Conservation (phyloP, 2,888 invertebrate genomes). For the Pristionchus entomophagus region DNA sequence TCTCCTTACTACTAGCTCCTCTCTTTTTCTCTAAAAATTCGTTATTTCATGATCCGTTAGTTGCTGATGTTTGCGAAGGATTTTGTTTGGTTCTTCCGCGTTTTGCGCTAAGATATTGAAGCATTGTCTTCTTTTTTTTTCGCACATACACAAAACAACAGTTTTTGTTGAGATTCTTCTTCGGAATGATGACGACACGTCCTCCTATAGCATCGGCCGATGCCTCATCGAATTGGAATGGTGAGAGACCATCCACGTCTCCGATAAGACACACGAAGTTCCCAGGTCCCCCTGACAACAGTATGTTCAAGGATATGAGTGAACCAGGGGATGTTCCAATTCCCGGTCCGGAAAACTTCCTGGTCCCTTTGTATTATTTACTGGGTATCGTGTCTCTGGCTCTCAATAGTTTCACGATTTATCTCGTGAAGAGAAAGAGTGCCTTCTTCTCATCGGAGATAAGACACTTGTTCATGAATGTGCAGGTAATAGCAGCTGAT, state of each 20-base stretch:
- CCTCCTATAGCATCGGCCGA: neutral
- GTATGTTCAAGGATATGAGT: neutral
- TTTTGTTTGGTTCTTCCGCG: no score
- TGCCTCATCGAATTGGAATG: neutral
- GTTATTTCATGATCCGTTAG: no score
- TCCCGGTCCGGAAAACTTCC: neutral
- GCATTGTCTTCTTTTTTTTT: no score
- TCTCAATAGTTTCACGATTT: neutral
- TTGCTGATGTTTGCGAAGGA: no score
- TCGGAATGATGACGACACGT: neutral
- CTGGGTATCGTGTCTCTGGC: neutral
- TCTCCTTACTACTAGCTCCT: no score
- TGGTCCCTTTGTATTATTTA: neutral
- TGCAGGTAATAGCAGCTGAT: neutral
- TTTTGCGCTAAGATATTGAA: no score
- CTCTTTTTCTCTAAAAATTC: no score
- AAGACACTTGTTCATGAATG: neutral
- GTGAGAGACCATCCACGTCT: neutral
- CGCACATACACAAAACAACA: no score
- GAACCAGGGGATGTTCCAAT: neutral
- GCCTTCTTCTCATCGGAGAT: neutral
- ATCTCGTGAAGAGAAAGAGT: slow-evolving; percentile 4
- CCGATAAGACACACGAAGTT: neutral
- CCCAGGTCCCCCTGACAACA: neutral
- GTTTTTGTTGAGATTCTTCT: no score